phyloP scores from a whole-genome alignment of 2,888 invertebrate species.

The Adelognathus sp. region DNA sequence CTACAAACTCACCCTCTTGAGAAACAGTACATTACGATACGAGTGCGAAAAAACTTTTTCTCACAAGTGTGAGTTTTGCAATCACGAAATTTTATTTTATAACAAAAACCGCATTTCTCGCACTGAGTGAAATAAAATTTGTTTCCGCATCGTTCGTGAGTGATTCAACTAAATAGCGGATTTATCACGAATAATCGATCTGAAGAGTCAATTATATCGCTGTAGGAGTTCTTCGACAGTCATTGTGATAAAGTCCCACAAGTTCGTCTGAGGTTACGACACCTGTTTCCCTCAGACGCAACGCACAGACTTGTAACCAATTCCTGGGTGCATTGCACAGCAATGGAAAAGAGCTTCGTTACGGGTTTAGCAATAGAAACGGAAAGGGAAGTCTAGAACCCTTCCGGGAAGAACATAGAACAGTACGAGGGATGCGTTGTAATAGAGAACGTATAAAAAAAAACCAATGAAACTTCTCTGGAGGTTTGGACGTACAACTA shows the following conservation, averaged over 20 bases:
- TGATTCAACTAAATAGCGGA: no score
- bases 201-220: no score
- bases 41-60: background rate
- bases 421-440: slow-evolving; percentile 10
- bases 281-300: no score
- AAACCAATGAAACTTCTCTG: slow-evolving; percentile 24
- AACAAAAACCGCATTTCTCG: background rate
- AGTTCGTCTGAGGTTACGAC: background rate
- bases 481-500: slow-evolving; percentile 39
- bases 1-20: no score
- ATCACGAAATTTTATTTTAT: background rate
- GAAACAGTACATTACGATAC: no score
- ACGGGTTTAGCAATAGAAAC: slow-evolving; percentile 25
- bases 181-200: no score
- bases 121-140: no score
- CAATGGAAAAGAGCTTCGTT: background rate
- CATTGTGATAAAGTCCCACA: background rate
- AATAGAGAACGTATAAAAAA: slow-evolving; percentile 16
- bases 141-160: no score
- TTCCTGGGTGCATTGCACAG: background rate
- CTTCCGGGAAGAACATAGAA: no score
- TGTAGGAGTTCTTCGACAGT: no score
- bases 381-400: no score
- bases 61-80: background rate
- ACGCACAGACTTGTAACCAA: background rate